Conservation (phyloP, 2,113 vertebrate genomes). For the Coreoperca whiteheadi region DNA sequence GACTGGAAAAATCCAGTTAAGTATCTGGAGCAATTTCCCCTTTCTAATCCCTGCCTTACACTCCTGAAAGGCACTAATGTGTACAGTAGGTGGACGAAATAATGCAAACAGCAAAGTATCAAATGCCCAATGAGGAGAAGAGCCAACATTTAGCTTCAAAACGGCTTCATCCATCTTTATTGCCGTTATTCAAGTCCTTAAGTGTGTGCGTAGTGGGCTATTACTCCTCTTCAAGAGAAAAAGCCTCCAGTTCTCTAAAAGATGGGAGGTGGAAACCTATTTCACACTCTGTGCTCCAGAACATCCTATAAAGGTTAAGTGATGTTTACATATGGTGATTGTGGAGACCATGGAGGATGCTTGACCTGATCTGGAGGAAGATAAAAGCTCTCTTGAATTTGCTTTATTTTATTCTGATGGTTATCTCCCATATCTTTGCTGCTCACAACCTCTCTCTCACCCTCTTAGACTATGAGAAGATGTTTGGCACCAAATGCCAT, state of each 20-base stretch:
- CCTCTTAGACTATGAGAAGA: slow-evolving; percentile 95
- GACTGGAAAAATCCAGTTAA: slow-evolving; percentile 77
- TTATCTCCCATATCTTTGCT: slow-evolving; percentile 3
- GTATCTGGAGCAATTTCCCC: slow-evolving; percentile 78
- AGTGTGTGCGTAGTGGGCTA: slow-evolving; percentile 5
- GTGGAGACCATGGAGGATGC: slow-evolving; percentile 12
- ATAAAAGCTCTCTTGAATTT: slow-evolving; percentile 35
- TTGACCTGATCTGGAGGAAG: slow-evolving; percentile 12
- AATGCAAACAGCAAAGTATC: slow-evolving; percentile 37
- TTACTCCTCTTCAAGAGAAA: slow-evolving; percentile 24
- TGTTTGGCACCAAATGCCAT: slow-evolving; percentile 99
- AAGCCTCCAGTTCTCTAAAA: slow-evolving; percentile 38
- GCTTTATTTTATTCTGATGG: slow-evolving; percentile 9
- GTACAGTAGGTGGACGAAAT: slow-evolving; percentile 54
- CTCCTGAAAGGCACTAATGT: slow-evolving; percentile 43
- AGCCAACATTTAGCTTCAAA: slow-evolving; percentile 22
- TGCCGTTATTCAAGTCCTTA: slow-evolving; percentile 4
- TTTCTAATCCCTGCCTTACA: slow-evolving; percentile 71
- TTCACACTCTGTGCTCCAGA: slow-evolving; percentile 23
- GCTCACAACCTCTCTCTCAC: not conserved
- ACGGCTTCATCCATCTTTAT: slow-evolving; percentile 25
- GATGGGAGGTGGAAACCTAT: slow-evolving; percentile 45
- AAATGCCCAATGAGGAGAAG: slow-evolving; percentile 17
- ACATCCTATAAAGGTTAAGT: slow-evolving; percentile 24
- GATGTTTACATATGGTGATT: slow-evolving; percentile 38